These are phyloP conservation scores for Betta splendens DNA, from an alignment of 2,797 vertebrate species.

Conservation along the genomic window DNA sequence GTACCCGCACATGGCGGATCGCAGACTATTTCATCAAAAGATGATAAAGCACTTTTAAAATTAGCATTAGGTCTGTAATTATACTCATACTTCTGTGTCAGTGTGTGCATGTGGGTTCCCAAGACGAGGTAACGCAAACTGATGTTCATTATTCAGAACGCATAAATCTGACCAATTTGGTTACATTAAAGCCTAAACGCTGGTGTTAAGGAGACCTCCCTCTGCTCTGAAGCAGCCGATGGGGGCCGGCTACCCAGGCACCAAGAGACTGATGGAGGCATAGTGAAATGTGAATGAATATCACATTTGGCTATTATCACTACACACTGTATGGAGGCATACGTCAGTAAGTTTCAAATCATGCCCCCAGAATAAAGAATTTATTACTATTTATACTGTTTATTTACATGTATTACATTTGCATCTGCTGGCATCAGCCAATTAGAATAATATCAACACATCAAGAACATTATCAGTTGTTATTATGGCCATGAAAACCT, in stretches of 20 bases:
- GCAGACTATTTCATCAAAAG: constrained; percentile 6
- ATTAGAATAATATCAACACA: not conserved
- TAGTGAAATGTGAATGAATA: constrained; percentile 57
- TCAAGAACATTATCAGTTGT: no score
- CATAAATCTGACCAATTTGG: constrained; percentile 76
- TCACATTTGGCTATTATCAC: constrained; percentile 48
- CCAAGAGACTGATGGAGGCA: constrained; percentile 55
- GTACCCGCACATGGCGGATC: not conserved
- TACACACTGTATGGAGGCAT: constrained; percentile 35
- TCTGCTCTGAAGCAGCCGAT: constrained; percentile 25
- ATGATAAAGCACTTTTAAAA: constrained; percentile 34
- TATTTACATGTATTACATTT: no score
- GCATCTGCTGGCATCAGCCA: no score
- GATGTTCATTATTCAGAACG: constrained; percentile 74
- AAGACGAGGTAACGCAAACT: constrained; percentile 54
- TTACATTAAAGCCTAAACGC: constrained; percentile 72
- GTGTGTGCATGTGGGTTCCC: constrained; percentile 20
- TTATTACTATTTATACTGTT: no score
- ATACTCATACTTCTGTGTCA: not conserved
- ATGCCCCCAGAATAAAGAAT: constrained; percentile 27
- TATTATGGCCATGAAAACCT: no score
- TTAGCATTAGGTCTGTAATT: constrained; percentile 20
- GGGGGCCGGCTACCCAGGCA: constrained; percentile 47
- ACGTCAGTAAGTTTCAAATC: constrained; percentile 34
- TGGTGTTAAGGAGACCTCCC: constrained; percentile 55